Evolutionary conservation across 1,140 invertebrate genomes (phyloP).

Genomic region (Nautilus pompilius): DNA sequence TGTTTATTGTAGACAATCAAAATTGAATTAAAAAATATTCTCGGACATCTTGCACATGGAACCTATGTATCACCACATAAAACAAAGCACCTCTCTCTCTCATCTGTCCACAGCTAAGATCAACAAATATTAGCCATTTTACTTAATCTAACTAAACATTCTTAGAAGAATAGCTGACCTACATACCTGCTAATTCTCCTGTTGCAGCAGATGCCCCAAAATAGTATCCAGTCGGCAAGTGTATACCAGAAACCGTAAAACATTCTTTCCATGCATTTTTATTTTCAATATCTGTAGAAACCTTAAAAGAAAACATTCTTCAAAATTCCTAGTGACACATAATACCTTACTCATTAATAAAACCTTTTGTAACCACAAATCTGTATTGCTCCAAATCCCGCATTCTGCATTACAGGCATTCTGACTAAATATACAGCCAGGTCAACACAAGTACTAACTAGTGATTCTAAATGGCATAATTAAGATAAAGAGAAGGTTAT

Average conservation of each 20-base stretch:
- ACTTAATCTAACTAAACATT: not conserved
- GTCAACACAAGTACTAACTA: too few relatives aligned
- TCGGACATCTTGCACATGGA: too few relatives aligned
- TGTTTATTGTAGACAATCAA: too few relatives aligned
- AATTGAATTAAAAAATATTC: too few relatives aligned
- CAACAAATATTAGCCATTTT: too few relatives aligned
- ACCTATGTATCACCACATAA: too few relatives aligned
- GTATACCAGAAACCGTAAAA: conserved; percentile 83
- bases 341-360: too few relatives aligned
- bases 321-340: too few relatives aligned
- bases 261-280: conserved; percentile 93
- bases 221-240: conserved; percentile 91
- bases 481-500: too few relatives aligned
- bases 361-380: not conserved
- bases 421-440: not conserved
- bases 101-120: too few relatives aligned
- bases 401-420: not conserved
- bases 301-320: conserved; percentile 61
- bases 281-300: conserved; percentile 86
- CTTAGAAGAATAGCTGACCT: not conserved
- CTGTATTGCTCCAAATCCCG: not conserved
- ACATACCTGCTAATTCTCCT: conserved; percentile 75
- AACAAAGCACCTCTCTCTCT: too few relatives aligned
- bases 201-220: conserved; percentile 94
- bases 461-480: too few relatives aligned